A percentile compares a stretch with the other conserved stretches of the same genome.
These are phyloP conservation scores for Cranoglanis bouderius DNA, from an alignment of 2,113 vertebrate species.

Conservation along the genomic window DNA sequence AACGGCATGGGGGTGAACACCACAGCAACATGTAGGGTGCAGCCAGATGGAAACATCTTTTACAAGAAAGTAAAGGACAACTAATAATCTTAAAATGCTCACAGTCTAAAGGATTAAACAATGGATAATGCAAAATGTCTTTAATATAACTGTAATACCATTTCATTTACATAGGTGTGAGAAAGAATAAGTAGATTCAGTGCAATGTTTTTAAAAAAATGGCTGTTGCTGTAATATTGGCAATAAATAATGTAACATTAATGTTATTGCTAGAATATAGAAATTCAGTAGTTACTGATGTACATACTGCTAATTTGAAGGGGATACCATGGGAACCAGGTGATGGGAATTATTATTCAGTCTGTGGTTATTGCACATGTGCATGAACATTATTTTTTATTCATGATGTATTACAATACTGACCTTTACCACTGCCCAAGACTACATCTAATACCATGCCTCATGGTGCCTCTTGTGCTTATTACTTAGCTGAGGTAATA, in stretches of 20 bases:
- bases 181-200: neutral
- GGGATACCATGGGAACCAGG: too few relatives aligned
- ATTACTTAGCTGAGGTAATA: neutral
- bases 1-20: neutral
- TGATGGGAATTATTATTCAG: neutral
- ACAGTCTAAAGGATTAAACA: neutral
- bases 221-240: neutral
- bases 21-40: neutral
- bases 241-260: neutral
- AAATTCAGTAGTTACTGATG: neutral
- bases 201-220: neutral
- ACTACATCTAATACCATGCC: neutral
- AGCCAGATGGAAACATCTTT: slow-evolving; percentile 36
- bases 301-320: neutral
- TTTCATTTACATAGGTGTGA: neutral
- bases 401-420: neutral
- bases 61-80: neutral
- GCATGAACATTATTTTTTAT: neutral
- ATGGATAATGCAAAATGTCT: neutral
- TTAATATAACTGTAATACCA: neutral
- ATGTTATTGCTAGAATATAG: neutral
- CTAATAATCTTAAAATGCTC: neutral
- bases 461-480: neutral
- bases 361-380: neutral
- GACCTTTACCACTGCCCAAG: neutral